phyloP scores from a whole-genome alignment of 2,797 vertebrate genomes.

The Enteromius argenteus region DNA sequence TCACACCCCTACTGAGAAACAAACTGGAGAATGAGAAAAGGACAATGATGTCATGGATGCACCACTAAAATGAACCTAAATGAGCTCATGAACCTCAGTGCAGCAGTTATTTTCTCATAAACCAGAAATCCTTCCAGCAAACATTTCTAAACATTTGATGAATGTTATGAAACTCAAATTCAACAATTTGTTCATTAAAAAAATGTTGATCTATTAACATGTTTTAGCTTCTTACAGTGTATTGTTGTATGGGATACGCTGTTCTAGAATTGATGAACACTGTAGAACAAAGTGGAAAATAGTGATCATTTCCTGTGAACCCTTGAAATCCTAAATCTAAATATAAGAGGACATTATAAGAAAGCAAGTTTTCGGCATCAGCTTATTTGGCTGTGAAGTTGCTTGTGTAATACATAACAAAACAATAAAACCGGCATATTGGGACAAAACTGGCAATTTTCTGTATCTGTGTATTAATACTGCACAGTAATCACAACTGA shows the following conservation, averaged over 20 bases:
- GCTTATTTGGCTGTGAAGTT: not conserved
- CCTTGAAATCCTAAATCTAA: not conserved
- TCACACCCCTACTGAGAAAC: constrained; percentile 62
- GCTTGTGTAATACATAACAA: not conserved
- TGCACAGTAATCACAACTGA: constrained; percentile 12
- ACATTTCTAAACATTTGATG: no score
- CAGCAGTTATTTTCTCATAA: not conserved
- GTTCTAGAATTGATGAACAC: not conserved
- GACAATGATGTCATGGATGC: constrained; percentile 24
- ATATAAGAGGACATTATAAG: not conserved
- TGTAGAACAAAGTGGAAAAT: not conserved
- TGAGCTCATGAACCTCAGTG: not conserved
- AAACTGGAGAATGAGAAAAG: constrained; percentile 29
- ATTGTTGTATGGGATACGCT: not conserved
- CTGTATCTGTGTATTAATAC: not conserved
- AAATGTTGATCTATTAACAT: not conserved
- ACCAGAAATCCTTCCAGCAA: not conserved
- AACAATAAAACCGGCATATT: not conserved
- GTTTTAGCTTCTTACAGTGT: not conserved
- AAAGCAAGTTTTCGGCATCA: not conserved
- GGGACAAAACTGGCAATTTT: not conserved
- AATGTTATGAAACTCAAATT: not conserved
- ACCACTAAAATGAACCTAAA: constrained; percentile 3
- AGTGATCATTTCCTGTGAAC: not conserved
- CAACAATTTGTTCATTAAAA: not conserved